phyloP scores from a whole-genome alignment of 1,140 invertebrate species.

The Chironomus striatipennis region DNA sequence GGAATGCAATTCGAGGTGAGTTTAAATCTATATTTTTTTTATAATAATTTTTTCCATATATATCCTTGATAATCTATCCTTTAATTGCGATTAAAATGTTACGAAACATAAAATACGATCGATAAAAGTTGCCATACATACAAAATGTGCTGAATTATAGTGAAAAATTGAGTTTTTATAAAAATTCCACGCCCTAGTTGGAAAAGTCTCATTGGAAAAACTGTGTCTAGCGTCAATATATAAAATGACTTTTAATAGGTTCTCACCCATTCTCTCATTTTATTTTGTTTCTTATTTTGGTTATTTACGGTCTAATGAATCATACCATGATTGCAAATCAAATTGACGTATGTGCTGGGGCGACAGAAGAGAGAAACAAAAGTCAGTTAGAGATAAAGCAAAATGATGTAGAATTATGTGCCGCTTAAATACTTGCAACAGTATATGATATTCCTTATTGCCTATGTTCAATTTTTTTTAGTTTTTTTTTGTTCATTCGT shows the following conservation, averaged over 20 bases:
- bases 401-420: not conserved
- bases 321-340: not conserved
- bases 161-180: not conserved
- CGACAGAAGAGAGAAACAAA: not conserved
- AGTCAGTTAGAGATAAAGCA: not conserved
- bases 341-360: not conserved
- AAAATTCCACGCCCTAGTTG: conserved; percentile 15
- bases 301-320: not conserved
- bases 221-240: conserved; percentile 12
- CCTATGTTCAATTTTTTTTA: not conserved
- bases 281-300: not conserved
- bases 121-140: not conserved
- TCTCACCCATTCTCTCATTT: not conserved
- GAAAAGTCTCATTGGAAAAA: conserved; percentile 12
- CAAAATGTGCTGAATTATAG: not conserved
- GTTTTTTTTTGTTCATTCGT: no score
- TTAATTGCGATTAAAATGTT: conserved; percentile 16
- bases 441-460: conserved; percentile 1
- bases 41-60: not conserved
- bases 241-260: conserved; percentile 5
- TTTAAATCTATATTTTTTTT: not conserved
- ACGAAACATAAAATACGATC: conserved; percentile 18
- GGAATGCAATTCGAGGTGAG: conserved; percentile 19
- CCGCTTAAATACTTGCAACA: not conserved
- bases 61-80: conserved; percentile 2